A percentile compares a stretch with the other conserved stretches of the same genome.
Evolutionary conservation across 2,888 invertebrate species (phyloP).

Genomic region (Noctua pronuba): DNA sequence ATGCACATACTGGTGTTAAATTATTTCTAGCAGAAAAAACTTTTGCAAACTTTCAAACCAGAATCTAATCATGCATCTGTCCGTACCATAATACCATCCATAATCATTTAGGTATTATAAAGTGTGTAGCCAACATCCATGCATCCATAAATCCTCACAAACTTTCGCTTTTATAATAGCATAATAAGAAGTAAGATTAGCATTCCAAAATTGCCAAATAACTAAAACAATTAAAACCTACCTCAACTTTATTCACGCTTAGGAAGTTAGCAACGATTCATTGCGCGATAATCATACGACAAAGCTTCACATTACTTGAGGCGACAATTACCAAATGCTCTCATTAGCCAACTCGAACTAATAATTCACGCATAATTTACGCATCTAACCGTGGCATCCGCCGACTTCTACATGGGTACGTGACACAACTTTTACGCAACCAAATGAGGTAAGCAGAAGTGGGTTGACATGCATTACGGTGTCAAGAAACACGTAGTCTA

Average conservation of each 20-base stretch:
- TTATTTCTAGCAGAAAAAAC: neutral
- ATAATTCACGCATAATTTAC: conserved; percentile 59
- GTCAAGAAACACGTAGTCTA: conserved; percentile 24
- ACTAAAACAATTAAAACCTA: neutral
- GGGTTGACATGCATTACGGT: conserved; percentile 40
- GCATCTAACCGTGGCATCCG: conserved; percentile 46
- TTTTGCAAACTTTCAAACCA: neutral
- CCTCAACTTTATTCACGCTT: neutral
- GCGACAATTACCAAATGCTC: conserved; percentile 43
- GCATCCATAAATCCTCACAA: no score
- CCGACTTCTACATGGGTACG: conserved; percentile 32
- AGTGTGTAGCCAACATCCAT: no score
- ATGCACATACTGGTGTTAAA: neutral
- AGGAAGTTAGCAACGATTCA: neutral
- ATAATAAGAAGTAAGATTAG: no score
- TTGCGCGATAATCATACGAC: conserved; percentile 31
- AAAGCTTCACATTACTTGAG: conserved; percentile 3
- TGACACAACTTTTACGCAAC: conserved; percentile 63
- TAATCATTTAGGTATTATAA: neutral
- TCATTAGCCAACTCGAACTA: conserved; percentile 51
- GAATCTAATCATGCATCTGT: neutral
- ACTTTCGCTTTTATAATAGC: no score
- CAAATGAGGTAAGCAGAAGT: conserved; percentile 22
- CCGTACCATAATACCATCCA: no score
- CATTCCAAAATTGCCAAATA: neutral